These are phyloP conservation scores for Struthio camelus DNA, from an alignment of 2,113 vertebrate genomes.

Conservation along the genomic window DNA sequence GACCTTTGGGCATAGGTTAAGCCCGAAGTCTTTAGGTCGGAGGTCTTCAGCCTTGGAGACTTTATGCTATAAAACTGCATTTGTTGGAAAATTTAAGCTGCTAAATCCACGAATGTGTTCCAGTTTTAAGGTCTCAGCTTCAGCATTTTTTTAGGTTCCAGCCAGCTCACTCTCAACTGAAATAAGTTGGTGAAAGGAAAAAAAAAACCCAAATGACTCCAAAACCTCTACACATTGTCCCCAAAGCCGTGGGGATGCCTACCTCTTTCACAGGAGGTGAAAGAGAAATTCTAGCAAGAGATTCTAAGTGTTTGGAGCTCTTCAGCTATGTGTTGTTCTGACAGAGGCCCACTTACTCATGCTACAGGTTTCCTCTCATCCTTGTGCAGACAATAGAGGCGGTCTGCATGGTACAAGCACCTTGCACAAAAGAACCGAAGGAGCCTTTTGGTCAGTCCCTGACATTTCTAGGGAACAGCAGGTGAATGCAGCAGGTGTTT, in stretches of 20 bases:
- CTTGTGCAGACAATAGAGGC: not conserved
- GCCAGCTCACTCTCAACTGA: not conserved
- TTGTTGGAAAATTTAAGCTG: slow-evolving; percentile 49
- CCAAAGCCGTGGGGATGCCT: not conserved
- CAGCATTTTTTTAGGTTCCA: slow-evolving; percentile 10
- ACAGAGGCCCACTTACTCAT: not conserved
- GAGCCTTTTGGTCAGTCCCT: not conserved
- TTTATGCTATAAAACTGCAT: slow-evolving; percentile 33
- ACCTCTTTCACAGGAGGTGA: not conserved
- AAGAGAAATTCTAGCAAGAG: too few species aligned
- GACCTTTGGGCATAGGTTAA: slow-evolving; percentile 59
- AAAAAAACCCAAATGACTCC: not conserved
- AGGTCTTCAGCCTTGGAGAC: slow-evolving; percentile 25
- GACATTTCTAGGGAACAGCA: not conserved
- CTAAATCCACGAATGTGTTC: slow-evolving; percentile 21
- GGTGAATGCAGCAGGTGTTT: not conserved
- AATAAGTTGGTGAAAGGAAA: not conserved
- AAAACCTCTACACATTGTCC: not conserved
- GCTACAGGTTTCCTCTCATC: not conserved
- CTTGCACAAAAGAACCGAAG: not conserved
- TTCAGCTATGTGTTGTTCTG: not conserved
- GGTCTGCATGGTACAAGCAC: not conserved
- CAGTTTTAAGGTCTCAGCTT: slow-evolving; percentile 4
- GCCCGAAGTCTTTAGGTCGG: slow-evolving; percentile 26
- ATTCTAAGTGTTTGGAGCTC: not conserved